A percentile compares a stretch with the other conserved stretches of the same genome.
Evolutionary conservation across 2,888 invertebrate genomes (phyloP).

Genomic region (Amphipyra tragopoginis): DNA sequence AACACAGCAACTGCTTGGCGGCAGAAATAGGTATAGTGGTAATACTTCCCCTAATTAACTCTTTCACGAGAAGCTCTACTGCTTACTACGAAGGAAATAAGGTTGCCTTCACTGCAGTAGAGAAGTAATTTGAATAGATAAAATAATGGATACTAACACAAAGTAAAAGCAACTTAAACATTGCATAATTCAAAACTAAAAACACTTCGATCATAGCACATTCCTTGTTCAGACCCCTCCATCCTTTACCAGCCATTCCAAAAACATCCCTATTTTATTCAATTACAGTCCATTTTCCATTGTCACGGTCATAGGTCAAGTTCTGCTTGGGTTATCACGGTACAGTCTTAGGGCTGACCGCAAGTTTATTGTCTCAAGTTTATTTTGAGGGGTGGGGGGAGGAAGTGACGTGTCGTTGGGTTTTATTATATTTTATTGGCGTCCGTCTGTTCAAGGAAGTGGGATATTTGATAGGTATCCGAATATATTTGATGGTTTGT

Average conservation of each 20-base stretch:
- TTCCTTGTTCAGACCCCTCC: conserved; percentile 31
- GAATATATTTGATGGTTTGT: conserved; percentile 25
- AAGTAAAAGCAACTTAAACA: conserved; percentile 28
- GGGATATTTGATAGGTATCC: conserved; percentile 44
- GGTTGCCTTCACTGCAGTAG: too few species aligned
- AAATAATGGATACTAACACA: neutral
- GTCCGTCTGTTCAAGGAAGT: conserved; percentile 56
- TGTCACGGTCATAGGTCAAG: conserved; percentile 41
- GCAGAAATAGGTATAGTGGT: too few species aligned
- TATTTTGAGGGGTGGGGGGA: conserved; percentile 73
- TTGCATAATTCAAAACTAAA: conserved; percentile 44
- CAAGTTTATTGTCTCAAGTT: conserved; percentile 68
- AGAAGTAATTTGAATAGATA: too few species aligned
- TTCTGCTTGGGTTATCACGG: conserved; percentile 63
- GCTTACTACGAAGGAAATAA: too few species aligned
- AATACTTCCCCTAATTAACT: too few species aligned
- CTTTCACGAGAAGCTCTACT: too few species aligned
- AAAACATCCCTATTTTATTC: conserved; percentile 1
- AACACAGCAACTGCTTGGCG: too few species aligned
- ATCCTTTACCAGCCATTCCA: conserved; percentile 1
- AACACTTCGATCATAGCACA: conserved; percentile 20
- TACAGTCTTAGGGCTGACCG: conserved; percentile 65
- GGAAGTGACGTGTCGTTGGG: conserved; percentile 84
- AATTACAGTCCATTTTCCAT: conserved; percentile 27
- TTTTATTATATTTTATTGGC: conserved; percentile 78